Conservation (phyloP, 2,888 invertebrate genomes). For the Lasioglossum malachurum region DNA sequence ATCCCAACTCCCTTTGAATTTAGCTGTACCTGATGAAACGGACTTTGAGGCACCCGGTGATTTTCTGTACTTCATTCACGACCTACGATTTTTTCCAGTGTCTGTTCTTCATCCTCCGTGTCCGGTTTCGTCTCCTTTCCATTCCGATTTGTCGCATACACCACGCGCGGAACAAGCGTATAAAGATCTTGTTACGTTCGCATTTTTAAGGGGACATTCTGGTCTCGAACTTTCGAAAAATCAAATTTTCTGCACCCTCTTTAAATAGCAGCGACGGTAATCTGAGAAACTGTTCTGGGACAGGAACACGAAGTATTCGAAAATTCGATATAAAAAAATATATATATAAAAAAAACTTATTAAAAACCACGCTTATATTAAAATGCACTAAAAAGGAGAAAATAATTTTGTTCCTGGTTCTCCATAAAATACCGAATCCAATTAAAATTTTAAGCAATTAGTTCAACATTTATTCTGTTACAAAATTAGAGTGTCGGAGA, state of each 20-base stretch:
- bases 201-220: not conserved
- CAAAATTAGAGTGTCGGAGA: too few species aligned
- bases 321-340: not conserved
- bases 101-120: not conserved
- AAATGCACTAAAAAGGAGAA: too few species aligned
- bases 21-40: slow-evolving; percentile 50
- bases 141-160: not conserved
- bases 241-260: not conserved
- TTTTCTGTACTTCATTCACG: slow-evolving; percentile 26
- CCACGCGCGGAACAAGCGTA: too few species aligned
- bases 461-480: too few species aligned
- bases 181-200: not conserved
- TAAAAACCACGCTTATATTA: too few species aligned
- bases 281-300: not conserved
- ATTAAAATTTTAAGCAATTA: too few species aligned
- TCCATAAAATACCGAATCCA: too few species aligned
- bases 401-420: too few species aligned
- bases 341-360: too few species aligned
- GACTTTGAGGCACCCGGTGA: slow-evolving; percentile 26
- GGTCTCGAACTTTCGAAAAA: not conserved
- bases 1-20: slow-evolving; percentile 56
- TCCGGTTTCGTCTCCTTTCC: not conserved
- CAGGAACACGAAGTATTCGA: not conserved
- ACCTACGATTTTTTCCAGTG: not conserved
- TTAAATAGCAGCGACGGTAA: not conserved